Evolutionary conservation across 2,888 invertebrate genomes (phyloP).

Genomic region (Drosophila borealis): DNA sequence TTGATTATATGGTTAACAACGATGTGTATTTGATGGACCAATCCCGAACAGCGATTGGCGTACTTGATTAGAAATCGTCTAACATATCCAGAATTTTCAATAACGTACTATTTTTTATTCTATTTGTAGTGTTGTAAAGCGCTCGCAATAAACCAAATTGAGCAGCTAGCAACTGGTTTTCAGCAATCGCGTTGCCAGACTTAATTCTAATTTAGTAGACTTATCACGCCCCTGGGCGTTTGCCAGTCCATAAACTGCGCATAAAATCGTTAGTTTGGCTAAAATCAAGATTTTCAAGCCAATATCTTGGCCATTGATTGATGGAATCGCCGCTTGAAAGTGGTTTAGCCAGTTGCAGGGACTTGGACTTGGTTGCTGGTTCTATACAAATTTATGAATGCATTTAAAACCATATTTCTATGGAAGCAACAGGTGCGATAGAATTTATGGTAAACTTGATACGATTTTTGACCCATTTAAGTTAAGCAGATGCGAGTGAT

Average conservation of each 20-base stretch:
- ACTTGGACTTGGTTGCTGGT: background rate
- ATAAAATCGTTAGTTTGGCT: constrained; percentile 50
- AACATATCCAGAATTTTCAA: background rate
- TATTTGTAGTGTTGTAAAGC: constrained; percentile 6
- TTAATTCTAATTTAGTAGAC: constrained; percentile 60
- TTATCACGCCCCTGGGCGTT: constrained; percentile 56
- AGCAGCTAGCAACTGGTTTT: constrained; percentile 14
- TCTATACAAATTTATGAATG: constrained; percentile 43
- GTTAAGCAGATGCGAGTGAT: constrained; percentile 38
- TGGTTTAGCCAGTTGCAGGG: constrained; percentile 48
- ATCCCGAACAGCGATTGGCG: background rate
- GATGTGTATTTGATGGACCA: constrained; percentile 1
- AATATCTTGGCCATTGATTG: constrained; percentile 46
- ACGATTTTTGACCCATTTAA: constrained; percentile 54
- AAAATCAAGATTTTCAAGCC: constrained; percentile 35
- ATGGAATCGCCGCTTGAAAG: constrained; percentile 64
- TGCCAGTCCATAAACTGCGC: constrained; percentile 55
- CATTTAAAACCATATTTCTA: constrained; percentile 46
- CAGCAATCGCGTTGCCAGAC: constrained; percentile 15
- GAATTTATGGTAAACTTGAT: constrained; percentile 15
- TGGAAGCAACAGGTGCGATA: constrained; percentile 50
- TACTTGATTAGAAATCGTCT: background rate
- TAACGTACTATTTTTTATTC: constrained; percentile 1
- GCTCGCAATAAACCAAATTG: constrained; percentile 34
- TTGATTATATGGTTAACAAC: constrained; percentile 42